These are phyloP conservation scores for Cosmia pyralina DNA, from an alignment of 2,888 invertebrate species.

Conservation along the genomic window DNA sequence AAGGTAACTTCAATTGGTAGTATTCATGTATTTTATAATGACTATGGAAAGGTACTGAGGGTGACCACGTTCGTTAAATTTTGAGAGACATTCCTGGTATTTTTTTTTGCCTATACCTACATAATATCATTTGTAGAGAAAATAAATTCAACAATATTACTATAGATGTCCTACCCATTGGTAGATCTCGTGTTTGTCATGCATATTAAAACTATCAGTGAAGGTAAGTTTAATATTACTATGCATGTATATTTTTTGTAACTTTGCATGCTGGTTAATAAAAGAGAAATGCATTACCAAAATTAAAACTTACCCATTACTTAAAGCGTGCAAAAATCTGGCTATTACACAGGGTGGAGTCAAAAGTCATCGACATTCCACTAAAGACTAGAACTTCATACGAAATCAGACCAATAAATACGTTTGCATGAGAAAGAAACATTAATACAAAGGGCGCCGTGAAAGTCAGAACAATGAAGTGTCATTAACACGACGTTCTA, in stretches of 20 bases:
- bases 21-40: conserved; percentile 68
- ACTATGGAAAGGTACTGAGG: conserved; percentile 49
- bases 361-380: conserved; percentile 12
- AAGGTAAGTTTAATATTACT: not conserved
- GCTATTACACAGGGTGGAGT: not conserved
- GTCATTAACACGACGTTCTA: conserved; percentile 34
- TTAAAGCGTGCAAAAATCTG: conserved; percentile 1
- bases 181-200: not conserved
- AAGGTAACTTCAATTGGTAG: conserved; percentile 69
- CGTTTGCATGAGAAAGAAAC: conserved; percentile 46
- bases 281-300: not conserved
- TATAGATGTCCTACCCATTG: not conserved
- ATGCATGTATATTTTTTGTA: not conserved
- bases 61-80: conserved; percentile 6
- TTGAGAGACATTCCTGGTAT: conserved; percentile 11
- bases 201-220: no score
- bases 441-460: conserved; percentile 55
- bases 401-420: conserved; percentile 19
- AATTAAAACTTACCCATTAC: not conserved
- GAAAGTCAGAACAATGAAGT: conserved; percentile 40
- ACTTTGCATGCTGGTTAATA: not conserved
- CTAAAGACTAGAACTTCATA: not conserved
- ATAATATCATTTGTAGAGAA: not conserved
- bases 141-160: not conserved
- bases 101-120: no score